Conservation (phyloP, 23 tunicate species). For the Ciona savignyi region DNA sequence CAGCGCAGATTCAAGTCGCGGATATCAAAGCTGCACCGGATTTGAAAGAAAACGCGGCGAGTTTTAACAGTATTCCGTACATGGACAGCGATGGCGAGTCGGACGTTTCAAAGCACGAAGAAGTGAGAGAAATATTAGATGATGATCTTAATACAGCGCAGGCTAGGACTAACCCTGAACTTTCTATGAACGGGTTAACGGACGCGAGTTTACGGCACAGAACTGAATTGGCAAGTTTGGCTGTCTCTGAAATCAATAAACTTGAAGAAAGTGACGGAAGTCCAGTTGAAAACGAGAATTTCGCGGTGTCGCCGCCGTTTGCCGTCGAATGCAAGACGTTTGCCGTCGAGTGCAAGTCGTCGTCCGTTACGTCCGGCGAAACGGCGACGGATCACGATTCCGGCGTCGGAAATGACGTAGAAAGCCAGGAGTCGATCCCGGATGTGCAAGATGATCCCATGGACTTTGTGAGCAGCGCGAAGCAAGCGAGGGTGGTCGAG, state of each 20-base stretch:
- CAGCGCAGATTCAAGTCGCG: not conserved
- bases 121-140: not conserved
- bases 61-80: slow-evolving; percentile 24
- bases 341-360: slow-evolving; percentile 24
- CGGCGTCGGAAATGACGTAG: slow-evolving; percentile 91
- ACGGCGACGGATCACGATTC: slow-evolving; percentile 75
- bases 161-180: not conserved
- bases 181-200: not conserved
- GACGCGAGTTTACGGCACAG: not conserved
- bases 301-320: slow-evolving; percentile 14
- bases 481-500: not conserved
- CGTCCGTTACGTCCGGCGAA: slow-evolving; percentile 43
- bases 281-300: slow-evolving; percentile 1
- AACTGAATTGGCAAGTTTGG: not conserved
- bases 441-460: slow-evolving; percentile 29
- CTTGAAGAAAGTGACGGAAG: not conserved
- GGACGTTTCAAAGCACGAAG: not conserved
- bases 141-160: no score
- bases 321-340: slow-evolving; percentile 18
- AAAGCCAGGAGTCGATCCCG: slow-evolving; percentile 83
- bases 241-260: not conserved
- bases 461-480: not conserved
- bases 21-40: not conserved
- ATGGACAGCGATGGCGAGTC: slow-evolving; percentile 20
- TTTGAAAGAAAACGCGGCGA: not conserved